A percentile compares a stretch with the other conserved stretches of the same genome.
phyloP scores from a whole-genome alignment of 2,888 invertebrate species.

The Eremobia ochroleuca region DNA sequence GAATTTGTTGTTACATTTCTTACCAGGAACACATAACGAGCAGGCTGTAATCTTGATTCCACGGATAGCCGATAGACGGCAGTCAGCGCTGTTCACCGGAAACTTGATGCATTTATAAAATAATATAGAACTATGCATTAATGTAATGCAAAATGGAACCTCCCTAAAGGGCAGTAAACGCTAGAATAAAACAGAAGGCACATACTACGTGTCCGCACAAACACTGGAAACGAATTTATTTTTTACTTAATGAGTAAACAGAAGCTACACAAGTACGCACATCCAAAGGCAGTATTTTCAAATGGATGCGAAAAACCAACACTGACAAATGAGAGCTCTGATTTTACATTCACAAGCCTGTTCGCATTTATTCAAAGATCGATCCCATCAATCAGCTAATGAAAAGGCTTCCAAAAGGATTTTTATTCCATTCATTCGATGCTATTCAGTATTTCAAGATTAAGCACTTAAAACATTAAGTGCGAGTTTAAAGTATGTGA shows the following conservation, averaged over 20 bases:
- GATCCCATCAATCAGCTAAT: conserved; percentile 76
- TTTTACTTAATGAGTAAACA: conserved; percentile 61
- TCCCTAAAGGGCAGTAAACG: not conserved
- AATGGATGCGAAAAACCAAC: conserved; percentile 62
- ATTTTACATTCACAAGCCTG: conserved; percentile 73
- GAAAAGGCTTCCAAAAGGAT: conserved; percentile 74
- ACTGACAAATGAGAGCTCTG: conserved; percentile 72
- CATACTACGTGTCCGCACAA: not conserved
- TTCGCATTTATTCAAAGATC: conserved; percentile 71
- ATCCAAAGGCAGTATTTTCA: conserved; percentile 52
- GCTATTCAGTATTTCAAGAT: conserved; percentile 68
- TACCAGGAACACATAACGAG: conserved; percentile 10
- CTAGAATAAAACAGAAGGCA: not conserved
- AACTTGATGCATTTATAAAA: not conserved
- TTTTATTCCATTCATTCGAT: conserved; percentile 70
- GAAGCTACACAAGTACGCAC: conserved; percentile 33
- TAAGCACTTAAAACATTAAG: conserved; percentile 63
- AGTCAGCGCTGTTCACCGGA: not conserved
- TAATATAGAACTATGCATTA: not conserved
- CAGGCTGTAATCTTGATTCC: not conserved
- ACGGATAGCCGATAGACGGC: not conserved
- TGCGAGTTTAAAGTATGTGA: conserved; percentile 52
- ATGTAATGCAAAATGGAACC: conserved; percentile 13
- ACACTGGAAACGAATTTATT: conserved; percentile 31
- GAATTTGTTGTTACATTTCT: not conserved